A percentile compares a stretch with the other conserved stretches of the same genome.
These are phyloP conservation scores for Trissonchulus sp. DNA, from an alignment of 2,888 invertebrate species.

Conservation along the genomic window DNA sequence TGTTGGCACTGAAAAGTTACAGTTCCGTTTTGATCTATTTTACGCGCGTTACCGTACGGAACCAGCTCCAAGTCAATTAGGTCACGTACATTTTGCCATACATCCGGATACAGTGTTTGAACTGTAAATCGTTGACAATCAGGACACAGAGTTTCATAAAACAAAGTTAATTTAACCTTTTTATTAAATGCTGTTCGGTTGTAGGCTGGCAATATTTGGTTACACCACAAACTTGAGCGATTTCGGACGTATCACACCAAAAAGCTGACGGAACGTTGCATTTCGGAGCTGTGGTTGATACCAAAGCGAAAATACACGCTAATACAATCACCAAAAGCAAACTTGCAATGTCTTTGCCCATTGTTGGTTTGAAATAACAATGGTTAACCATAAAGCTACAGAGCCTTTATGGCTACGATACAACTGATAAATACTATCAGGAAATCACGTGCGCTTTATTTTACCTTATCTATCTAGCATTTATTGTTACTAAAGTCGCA, in stretches of 20 bases:
- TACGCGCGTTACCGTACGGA: slow-evolving; percentile 46
- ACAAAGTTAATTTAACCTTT: slow-evolving; percentile 20
- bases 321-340: no score
- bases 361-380: no score
- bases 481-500: no score
- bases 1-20: slow-evolving; percentile 22
- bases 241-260: slow-evolving; percentile 25
- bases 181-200: background rate
- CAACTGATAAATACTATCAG: no score
- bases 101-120: slow-evolving; percentile 33
- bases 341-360: no score
- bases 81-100: slow-evolving; percentile 41
- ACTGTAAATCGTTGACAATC: slow-evolving; percentile 28
- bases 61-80: slow-evolving; percentile 46
- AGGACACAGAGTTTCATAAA: slow-evolving; percentile 30
- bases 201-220: slow-evolving; percentile 18
- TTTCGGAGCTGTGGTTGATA: no score
- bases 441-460: no score
- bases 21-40: slow-evolving; percentile 17
- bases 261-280: slow-evolving; percentile 16
- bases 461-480: no score
- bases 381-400: no score
- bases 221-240: background rate
- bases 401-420: no score
- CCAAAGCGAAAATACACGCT: no score